Percentiles rank a stretch among this genome's conserved stretches.
These are phyloP conservation scores for Metaphire vulgaris DNA, from an alignment of 1,140 invertebrate species.

Conservation along the genomic window DNA sequence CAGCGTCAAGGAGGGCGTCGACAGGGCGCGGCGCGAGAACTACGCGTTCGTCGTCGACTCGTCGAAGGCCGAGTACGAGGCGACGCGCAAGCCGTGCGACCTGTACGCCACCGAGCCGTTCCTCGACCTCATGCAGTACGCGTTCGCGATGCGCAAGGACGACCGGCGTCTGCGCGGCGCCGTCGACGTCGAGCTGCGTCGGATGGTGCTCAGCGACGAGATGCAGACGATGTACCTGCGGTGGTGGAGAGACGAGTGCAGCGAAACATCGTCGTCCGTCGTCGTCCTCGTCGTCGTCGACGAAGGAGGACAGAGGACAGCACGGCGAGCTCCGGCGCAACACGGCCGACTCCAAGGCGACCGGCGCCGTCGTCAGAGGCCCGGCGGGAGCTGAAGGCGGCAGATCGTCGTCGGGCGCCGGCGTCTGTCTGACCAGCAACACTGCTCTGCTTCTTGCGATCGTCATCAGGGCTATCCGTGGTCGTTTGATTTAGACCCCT, in stretches of 20 bases:
- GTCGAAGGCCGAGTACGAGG: constrained; percentile 33
- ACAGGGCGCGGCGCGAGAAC: constrained; percentile 25
- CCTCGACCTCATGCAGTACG: constrained; percentile 17
- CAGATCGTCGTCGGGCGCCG: neutral
- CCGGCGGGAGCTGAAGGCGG: too few species aligned
- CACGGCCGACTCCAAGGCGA: neutral
- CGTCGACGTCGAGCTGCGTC: neutral
- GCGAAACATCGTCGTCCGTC: neutral
- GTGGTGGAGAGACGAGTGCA: constrained; percentile 15
- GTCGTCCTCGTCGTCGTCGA: neutral
- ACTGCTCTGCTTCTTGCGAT: neutral
- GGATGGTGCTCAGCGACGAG: neutral
- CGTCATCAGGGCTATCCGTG: too few species aligned
- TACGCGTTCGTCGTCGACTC: constrained; percentile 33
- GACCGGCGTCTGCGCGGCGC: constrained; percentile 2
- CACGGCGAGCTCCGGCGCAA: neutral
- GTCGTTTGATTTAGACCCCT: too few species aligned
- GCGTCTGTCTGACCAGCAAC: neutral
- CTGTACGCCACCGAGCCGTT: constrained; percentile 29
- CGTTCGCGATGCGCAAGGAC: constrained; percentile 17
- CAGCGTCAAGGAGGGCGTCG: constrained; percentile 29
- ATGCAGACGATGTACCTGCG: constrained; percentile 10
- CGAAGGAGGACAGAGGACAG: neutral
- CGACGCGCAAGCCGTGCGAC: constrained; percentile 33
- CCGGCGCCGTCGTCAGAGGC: neutral